Evolutionary conservation across 1,140 invertebrate genomes (phyloP).

Genomic region (Polyergus mexicanus): DNA sequence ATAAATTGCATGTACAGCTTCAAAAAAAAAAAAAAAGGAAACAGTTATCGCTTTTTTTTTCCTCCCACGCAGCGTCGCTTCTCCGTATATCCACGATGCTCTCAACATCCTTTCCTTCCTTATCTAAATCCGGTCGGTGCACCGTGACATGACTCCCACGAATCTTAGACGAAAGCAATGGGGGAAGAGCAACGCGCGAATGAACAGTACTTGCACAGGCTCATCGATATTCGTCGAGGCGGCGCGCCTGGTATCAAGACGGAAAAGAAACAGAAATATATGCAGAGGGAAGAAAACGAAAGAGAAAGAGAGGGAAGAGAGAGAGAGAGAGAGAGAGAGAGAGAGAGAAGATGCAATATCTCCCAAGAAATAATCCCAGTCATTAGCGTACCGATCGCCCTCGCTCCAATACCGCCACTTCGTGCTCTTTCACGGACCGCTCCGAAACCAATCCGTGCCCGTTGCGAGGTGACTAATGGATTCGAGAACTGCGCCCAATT

Average conservation of each 20-base stretch:
- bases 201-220: slow-evolving; percentile 51
- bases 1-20: background rate
- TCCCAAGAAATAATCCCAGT: slow-evolving; percentile 71
- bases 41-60: slow-evolving; percentile 6
- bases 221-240: slow-evolving; percentile 73
- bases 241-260: slow-evolving; percentile 44
- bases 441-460: slow-evolving; percentile 64
- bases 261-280: slow-evolving; percentile 62
- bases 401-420: slow-evolving; percentile 65
- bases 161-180: slow-evolving; percentile 58
- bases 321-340: slow-evolving; percentile 15
- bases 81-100: background rate
- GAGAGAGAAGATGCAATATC: slow-evolving; percentile 65
- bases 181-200: slow-evolving; percentile 51
- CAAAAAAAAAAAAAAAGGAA: background rate
- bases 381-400: slow-evolving; percentile 72
- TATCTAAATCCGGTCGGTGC: slow-evolving; percentile 64
- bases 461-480: slow-evolving; percentile 74
- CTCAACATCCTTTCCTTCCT: slow-evolving; percentile 31
- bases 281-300: background rate
- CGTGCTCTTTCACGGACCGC: slow-evolving; percentile 45
- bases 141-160: slow-evolving; percentile 33
- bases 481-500: slow-evolving; percentile 68
- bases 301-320: background rate
- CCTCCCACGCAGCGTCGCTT: background rate